phyloP scores from a whole-genome alignment of 2,113 vertebrate species.

The Solea solea region DNA sequence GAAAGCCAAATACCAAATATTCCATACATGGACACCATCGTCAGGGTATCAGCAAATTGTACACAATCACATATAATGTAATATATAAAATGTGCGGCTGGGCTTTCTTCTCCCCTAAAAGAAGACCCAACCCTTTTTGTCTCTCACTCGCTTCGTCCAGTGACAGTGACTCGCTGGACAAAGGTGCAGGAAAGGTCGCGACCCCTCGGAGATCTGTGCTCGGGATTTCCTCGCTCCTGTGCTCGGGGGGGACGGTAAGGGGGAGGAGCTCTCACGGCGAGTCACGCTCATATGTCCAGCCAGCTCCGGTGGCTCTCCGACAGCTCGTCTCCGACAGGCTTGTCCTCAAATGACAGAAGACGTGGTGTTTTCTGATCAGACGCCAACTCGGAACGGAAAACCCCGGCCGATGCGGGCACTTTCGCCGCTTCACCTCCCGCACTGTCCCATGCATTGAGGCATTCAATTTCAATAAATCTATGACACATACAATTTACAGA shows the following conservation, averaged over 20 bases:
- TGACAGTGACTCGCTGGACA: slow-evolving; percentile 63
- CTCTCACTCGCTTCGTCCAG: slow-evolving; percentile 54
- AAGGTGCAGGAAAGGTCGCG: slow-evolving; percentile 61
- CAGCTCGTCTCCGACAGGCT: slow-evolving; percentile 20
- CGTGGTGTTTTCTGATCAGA: slow-evolving; percentile 22
- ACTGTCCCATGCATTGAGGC: slow-evolving; percentile 60
- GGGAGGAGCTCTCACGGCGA: slow-evolving; percentile 41
- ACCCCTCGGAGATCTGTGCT: slow-evolving; percentile 70
- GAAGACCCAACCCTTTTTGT: slow-evolving; percentile 66
- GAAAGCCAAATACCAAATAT: slow-evolving; percentile 79
- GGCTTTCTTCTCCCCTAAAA: slow-evolving; percentile 50
- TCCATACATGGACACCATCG: slow-evolving; percentile 80
- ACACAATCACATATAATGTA: slow-evolving; percentile 82
- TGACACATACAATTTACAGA: slow-evolving; percentile 72
- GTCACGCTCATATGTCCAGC: slow-evolving; percentile 51
- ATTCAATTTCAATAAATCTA: slow-evolving; percentile 62
- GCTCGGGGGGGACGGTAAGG: slow-evolving; percentile 39
- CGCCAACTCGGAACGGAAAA: slow-evolving; percentile 23
- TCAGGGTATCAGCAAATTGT: slow-evolving; percentile 80
- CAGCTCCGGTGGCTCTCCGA: slow-evolving; percentile 44
- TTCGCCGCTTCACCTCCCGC: slow-evolving; percentile 29
- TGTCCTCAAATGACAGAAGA: slow-evolving; percentile 23
- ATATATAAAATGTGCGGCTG: slow-evolving; percentile 80
- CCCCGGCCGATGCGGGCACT: slow-evolving; percentile 39
- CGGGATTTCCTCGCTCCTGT: slow-evolving; percentile 53